phyloP scores from a whole-genome alignment of 2,888 invertebrate species.

The Pinctada fucata region DNA sequence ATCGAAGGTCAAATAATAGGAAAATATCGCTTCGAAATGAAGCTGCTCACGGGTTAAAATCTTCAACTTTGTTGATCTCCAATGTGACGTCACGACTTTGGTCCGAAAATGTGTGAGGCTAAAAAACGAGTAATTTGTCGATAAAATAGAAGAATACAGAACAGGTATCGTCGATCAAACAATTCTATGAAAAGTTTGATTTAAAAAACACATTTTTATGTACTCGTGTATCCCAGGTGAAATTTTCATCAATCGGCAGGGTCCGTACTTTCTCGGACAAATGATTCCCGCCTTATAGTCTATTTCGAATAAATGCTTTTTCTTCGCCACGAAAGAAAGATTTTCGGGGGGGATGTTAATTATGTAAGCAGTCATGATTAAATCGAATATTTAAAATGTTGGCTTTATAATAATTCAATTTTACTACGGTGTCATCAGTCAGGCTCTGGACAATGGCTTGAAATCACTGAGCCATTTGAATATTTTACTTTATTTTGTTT shows the following conservation, averaged over 20 bases:
- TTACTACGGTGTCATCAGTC: too few species aligned
- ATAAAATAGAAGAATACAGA: neutral
- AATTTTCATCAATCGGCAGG: constrained; percentile 33
- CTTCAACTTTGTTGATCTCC: constrained; percentile 67
- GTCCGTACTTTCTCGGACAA: constrained; percentile 40
- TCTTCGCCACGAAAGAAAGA: too few species aligned
- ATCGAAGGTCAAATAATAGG: constrained; percentile 19
- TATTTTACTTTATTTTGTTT: too few species aligned
- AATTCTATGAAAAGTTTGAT: constrained; percentile 1
- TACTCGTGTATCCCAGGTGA: constrained; percentile 35
- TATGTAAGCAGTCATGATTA: too few species aligned
- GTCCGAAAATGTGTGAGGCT: constrained; percentile 9
- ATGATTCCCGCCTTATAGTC: constrained; percentile 46
- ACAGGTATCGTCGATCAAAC: constrained; percentile 5
- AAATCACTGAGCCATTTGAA: too few species aligned
- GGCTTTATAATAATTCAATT: too few species aligned
- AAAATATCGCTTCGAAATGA: constrained; percentile 29
- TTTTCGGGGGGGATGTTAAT: too few species aligned
- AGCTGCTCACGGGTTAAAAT: constrained; percentile 36
- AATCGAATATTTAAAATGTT: too few species aligned
- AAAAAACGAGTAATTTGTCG: neutral
- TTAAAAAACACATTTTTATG: constrained; percentile 3
- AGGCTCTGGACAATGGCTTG: too few species aligned
- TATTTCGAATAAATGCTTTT: constrained; percentile 21
- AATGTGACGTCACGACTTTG: constrained; percentile 64